Evolutionary conservation across 2,888 invertebrate genomes (phyloP), one percentile per base, ranked within the genome.

Genomic region (Kuschelorhynchus macadamiae): DNA sequence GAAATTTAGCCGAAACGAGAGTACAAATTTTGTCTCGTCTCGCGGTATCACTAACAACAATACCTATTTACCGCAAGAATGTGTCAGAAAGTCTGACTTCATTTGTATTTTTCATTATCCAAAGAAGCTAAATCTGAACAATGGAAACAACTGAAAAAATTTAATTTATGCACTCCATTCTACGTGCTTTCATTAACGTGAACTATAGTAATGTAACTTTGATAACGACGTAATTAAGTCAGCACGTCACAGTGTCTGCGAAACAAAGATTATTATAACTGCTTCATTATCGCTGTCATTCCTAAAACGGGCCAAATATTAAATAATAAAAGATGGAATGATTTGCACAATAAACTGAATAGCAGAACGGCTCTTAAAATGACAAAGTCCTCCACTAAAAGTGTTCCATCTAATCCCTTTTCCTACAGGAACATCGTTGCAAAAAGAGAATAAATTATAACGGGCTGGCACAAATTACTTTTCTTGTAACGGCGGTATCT

Each of bases 361-460:
- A 64, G 49, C 47, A 46, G 50, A 57, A 39, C 25, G 49, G 59
- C 65, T 50, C 65, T 65, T 57, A 57, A 65, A 59, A 65, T 65
- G 65, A 65, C 65, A 59, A 64, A 49, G 57, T 65, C 52, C 49
- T 64, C 41, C 11, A 65, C 59, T 59, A 57, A 65, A 65, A 59
- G 65, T 65, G 46, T 65, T 50, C 21, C 65, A 20, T 65, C 46
- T 57, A 59, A 65, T 65, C 65, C 59, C 65, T 59, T 52, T 65
- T 65, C 59, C 42, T 57, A 30, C 50, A 52, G 57, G 59, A 57
- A 65, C 25, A 59, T 49, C 41, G 44, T 44, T 32, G 21, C 44
- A 65, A 66, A 66, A 66, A 66, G 53, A 41, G 60, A 60, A 66
- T 66, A 66, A 66, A 53, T 66, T 66, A 60, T 60, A 12, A 30